Conservation (phyloP, 1,140 invertebrate species). For the Helicoverpa zea region DNA sequence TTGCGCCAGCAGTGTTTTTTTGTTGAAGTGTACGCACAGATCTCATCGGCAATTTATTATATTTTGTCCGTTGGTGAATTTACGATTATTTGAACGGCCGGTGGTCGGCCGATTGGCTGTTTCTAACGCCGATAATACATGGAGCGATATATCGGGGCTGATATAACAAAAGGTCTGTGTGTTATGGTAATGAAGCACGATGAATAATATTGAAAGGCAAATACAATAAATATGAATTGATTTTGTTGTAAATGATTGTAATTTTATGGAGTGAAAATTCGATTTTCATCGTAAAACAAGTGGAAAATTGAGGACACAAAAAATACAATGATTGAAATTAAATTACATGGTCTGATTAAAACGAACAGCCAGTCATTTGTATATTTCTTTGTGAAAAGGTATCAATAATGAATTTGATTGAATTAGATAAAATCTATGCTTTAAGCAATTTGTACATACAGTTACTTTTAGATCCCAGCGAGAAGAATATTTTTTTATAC, state of each 20-base stretch:
- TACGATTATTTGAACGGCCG: slow-evolving; percentile 85
- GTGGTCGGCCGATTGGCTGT: slow-evolving; percentile 79
- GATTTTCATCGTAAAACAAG: neutral
- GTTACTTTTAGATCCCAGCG: no score
- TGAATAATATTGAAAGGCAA: slow-evolving; percentile 42
- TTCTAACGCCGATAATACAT: slow-evolving; percentile 81
- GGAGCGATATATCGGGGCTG: slow-evolving; percentile 56
- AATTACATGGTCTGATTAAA: neutral
- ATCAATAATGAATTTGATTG: no score
- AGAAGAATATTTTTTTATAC: no score
- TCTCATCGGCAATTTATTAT: slow-evolving; percentile 87
- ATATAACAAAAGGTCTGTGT: slow-evolving; percentile 37
- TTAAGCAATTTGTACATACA: no score
- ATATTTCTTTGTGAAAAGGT: no score
- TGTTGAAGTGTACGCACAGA: slow-evolving; percentile 79
- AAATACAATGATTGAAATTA: no score
- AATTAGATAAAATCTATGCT: no score
- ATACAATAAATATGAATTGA: slow-evolving; percentile 32
- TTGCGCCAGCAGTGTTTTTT: slow-evolving; percentile 55
- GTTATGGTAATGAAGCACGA: slow-evolving; percentile 34
- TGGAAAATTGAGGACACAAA: neutral
- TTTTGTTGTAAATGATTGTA: neutral
- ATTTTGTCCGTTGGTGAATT: slow-evolving; percentile 85
- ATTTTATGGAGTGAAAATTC: slow-evolving; percentile 1
- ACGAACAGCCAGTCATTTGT: neutral